phyloP scores from a whole-genome alignment of 2,113 vertebrate genomes.

The Chlamydotis undulata region DNA sequence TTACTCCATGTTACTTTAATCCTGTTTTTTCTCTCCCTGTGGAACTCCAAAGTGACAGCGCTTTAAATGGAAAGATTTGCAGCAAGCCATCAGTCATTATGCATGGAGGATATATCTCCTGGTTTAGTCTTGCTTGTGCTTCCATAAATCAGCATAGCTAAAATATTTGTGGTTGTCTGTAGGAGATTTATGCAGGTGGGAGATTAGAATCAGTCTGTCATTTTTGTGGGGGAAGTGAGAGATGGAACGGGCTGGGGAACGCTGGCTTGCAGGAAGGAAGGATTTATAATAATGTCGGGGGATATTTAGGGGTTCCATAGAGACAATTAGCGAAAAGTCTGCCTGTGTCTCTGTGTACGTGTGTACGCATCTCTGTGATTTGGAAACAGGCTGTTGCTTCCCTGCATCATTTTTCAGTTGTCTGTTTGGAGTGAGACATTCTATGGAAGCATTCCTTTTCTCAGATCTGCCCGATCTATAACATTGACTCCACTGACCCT shows the following conservation, averaged over 20 bases:
- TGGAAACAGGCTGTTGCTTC: not conserved
- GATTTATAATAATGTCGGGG: conserved; percentile 30
- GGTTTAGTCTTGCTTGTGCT: conserved; percentile 61
- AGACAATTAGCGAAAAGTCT: not conserved
- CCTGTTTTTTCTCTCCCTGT: not conserved
- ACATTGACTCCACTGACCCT: not conserved
- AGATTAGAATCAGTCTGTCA: conserved; percentile 79
- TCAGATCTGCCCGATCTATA: not conserved
- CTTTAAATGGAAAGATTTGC: conserved; percentile 69
- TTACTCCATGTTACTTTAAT: conserved; percentile 9
- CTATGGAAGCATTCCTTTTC: not conserved
- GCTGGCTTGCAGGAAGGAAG: conserved; percentile 59
- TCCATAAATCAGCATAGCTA: conserved; percentile 82
- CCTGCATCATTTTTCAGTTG: not conserved
- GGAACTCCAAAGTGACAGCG: conserved; percentile 34
- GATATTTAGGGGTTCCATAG: conserved; percentile 32
- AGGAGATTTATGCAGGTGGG: conserved; percentile 80
- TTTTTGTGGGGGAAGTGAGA: conserved; percentile 61
- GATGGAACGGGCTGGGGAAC: conserved; percentile 37
- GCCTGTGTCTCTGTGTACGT: not conserved
- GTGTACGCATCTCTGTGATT: not conserved
- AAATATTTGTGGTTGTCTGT: conserved; percentile 81
- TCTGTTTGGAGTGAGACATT: not conserved
- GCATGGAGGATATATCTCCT: conserved; percentile 63
- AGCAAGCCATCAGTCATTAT: conserved; percentile 69